Conservation (phyloP, 2,888 invertebrate genomes). For the Ganaspis brasiliensis region DNA sequence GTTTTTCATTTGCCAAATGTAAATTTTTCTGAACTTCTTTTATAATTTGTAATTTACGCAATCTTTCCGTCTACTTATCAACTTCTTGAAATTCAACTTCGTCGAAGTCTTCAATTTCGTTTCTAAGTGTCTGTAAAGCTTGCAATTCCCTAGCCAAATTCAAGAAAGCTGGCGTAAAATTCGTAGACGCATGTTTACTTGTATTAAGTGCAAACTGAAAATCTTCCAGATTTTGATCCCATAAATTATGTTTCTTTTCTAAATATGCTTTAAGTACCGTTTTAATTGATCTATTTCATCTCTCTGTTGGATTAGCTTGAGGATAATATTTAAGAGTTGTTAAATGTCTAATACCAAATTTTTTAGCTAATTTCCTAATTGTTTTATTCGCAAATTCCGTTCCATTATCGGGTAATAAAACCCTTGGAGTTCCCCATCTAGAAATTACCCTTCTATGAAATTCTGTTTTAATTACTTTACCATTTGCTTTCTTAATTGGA, state of each 20-base stretch:
- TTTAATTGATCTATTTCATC: not conserved
- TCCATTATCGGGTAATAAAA: not conserved
- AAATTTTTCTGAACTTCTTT: not conserved
- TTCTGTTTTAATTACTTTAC: not conserved
- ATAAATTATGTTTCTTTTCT: not conserved
- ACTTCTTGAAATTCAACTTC: not conserved
- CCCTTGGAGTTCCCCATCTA: not conserved
- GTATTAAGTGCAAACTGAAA: constrained; percentile 13
- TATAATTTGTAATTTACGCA: not conserved
- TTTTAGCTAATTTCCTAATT: not conserved
- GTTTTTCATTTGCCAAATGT: not conserved
- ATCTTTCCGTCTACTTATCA: not conserved
- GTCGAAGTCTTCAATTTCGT: not conserved
- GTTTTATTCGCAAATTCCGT: not conserved
- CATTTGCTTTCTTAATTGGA: not conserved
- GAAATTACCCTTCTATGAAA: not conserved
- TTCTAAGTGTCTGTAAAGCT: not conserved
- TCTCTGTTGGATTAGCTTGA: not conserved
- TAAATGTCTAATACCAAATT: not conserved
- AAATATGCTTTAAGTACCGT: not conserved
- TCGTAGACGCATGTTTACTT: not conserved
- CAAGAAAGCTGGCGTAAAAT: not conserved
- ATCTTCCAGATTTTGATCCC: not conserved
- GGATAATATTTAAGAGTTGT: not conserved
- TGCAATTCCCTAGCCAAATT: not conserved